Conservation (phyloP, 2,113 vertebrate genomes). For the Abramis brama region DNA sequence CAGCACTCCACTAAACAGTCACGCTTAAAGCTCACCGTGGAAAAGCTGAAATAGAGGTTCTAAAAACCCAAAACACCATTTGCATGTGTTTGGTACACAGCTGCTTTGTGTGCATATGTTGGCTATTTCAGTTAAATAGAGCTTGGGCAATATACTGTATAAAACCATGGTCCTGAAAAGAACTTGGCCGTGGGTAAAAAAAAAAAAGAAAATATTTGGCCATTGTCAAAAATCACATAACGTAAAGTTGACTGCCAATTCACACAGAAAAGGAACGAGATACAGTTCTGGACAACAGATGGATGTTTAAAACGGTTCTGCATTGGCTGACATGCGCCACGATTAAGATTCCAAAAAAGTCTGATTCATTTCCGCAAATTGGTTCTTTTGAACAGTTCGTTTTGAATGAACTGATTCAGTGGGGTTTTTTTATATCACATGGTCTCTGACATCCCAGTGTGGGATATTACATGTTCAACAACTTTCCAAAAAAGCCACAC, state of each 20-base stretch:
- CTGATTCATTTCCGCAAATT: not conserved
- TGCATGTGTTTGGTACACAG: conserved; percentile 19
- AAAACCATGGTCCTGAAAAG: not conserved
- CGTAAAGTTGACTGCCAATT: conserved; percentile 32
- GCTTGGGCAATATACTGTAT: not conserved
- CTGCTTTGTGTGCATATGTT: conserved; percentile 30
- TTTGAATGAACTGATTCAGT: not conserved
- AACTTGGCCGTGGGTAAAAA: not conserved
- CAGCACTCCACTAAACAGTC: conserved; percentile 30
- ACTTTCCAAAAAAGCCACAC: not conserved
- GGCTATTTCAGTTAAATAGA: conserved; percentile 2
- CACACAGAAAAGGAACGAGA: not conserved
- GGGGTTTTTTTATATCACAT: not conserved
- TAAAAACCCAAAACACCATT: conserved; percentile 22
- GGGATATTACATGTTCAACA: not conserved
- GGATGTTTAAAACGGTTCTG: conserved; percentile 25
- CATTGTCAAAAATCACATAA: conserved; percentile 31
- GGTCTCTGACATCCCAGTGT: not conserved
- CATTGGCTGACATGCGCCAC: not conserved
- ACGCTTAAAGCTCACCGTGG: not conserved
- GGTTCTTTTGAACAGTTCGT: not conserved
- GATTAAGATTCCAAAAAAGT: not conserved
- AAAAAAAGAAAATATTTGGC: not conserved
- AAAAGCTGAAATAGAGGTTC: conserved; percentile 24
- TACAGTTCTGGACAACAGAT: conserved; percentile 46